phyloP scores from a whole-genome alignment of 2,797 vertebrate genomes.

The Brachyalestes nurse region DNA sequence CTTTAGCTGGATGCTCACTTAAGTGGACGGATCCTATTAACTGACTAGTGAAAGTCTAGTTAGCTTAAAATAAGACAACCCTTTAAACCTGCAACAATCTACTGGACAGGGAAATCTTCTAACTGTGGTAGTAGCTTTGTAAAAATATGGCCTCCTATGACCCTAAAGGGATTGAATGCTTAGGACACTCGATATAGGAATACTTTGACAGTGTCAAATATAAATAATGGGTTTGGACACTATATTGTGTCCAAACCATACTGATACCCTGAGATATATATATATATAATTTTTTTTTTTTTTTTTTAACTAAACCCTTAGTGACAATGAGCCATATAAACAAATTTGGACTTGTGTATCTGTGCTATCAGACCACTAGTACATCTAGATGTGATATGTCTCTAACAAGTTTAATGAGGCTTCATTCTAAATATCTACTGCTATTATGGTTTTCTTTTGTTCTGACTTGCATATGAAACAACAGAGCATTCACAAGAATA shows the following conservation, averaged over 20 bases:
- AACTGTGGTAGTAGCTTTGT: neutral
- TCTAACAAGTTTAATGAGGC: too few relatives aligned
- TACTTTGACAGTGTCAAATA: too few relatives aligned
- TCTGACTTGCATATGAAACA: neutral
- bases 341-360: neutral
- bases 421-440: neutral
- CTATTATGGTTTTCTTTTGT: neutral
- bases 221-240: too few relatives aligned
- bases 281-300: too few relatives aligned
- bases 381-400: too few relatives aligned
- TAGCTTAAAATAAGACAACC: conserved; percentile 56
- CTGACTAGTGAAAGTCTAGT: conserved; percentile 58
- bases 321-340: neutral
- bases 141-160: neutral
- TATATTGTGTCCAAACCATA: too few relatives aligned
- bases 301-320: too few relatives aligned
- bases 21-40: conserved; percentile 69
- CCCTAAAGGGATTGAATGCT: neutral
- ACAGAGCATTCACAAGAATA: neutral
- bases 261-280: too few relatives aligned
- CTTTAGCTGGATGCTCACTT: conserved; percentile 14
- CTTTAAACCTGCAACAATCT: conserved; percentile 67
- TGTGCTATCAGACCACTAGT: too few relatives aligned
- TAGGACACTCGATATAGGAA: neutral
- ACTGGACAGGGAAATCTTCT: neutral